Evolutionary conservation across 2,888 invertebrate species (phyloP).

Genomic region (Eurytoma californica): DNA sequence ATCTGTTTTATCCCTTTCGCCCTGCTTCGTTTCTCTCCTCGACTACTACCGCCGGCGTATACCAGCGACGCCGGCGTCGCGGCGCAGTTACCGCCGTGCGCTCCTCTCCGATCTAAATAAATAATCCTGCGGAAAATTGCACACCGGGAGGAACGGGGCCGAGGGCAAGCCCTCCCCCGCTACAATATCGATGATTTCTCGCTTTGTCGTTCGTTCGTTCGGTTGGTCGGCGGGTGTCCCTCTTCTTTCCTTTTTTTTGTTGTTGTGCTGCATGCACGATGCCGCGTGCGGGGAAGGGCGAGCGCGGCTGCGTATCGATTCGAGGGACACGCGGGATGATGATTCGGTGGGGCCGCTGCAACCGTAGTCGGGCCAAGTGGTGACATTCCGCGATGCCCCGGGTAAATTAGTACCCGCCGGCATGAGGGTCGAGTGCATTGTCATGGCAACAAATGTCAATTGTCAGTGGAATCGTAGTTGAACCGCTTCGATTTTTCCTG

Average conservation of each 20-base stretch:
- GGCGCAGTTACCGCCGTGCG: not conserved
- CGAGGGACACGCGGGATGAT: too few species aligned
- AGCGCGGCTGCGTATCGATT: too few species aligned
- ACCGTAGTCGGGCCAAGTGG: not conserved
- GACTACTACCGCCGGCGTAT: not conserved
- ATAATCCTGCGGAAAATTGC: conserved; percentile 37
- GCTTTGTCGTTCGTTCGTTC: not conserved
- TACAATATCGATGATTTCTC: not conserved
- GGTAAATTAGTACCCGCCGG: conserved; percentile 9
- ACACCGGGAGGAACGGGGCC: not conserved
- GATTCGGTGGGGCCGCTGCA: not conserved
- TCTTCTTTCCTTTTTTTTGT: not conserved
- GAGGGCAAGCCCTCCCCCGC: not conserved
- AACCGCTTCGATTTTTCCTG: too few species aligned
- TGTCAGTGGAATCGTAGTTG: too few species aligned
- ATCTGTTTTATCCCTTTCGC: conserved; percentile 56
- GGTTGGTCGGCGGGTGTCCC: not conserved
- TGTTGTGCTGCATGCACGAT: not conserved
- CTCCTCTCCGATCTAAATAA: conserved; percentile 37
- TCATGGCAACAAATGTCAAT: not conserved
- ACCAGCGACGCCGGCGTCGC: not conserved
- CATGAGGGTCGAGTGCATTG: conserved; percentile 18
- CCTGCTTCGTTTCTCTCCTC: conserved; percentile 41
- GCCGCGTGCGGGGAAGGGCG: not conserved
- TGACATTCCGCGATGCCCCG: not conserved